Percentiles rank a stretch among this genome's conserved stretches.
phyloP scores from a whole-genome alignment of 2,888 invertebrate genomes.

The Drosophila rellima region DNA sequence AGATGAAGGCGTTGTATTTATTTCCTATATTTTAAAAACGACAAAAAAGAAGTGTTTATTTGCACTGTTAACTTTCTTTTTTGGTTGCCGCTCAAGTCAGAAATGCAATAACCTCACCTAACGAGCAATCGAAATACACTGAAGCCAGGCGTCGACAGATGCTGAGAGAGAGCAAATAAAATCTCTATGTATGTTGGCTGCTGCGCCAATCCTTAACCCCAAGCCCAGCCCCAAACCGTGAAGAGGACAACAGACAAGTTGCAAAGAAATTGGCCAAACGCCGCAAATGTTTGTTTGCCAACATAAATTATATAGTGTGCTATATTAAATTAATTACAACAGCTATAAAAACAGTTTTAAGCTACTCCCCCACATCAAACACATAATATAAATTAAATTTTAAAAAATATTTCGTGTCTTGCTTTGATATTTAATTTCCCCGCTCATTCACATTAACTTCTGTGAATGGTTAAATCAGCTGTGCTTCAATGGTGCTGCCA shows the following conservation, averaged over 20 bases:
- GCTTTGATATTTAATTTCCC: background rate
- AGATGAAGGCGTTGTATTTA: slow-evolving; percentile 44
- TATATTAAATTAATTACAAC: background rate
- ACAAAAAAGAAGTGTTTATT: slow-evolving; percentile 54
- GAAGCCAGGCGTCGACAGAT: slow-evolving; percentile 59
- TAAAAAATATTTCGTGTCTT: background rate
- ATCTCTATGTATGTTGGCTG: slow-evolving; percentile 40
- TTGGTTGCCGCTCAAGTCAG: slow-evolving; percentile 47
- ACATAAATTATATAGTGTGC: background rate
- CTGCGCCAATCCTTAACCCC: slow-evolving; percentile 40
- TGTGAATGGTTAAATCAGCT: too few species aligned
- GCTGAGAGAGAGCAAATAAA: slow-evolving; percentile 50
- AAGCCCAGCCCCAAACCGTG: slow-evolving; percentile 13
- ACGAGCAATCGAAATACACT: slow-evolving; percentile 71
- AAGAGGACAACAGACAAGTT: slow-evolving; percentile 52
- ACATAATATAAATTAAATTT: background rate
- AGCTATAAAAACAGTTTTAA: background rate
- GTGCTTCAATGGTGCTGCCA: too few species aligned
- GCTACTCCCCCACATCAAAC: background rate
- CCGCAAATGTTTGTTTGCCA: background rate
- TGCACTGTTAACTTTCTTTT: slow-evolving; percentile 36
- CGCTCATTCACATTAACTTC: background rate
- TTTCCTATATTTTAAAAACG: slow-evolving; percentile 39
- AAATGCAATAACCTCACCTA: slow-evolving; percentile 69
- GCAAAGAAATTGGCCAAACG: slow-evolving; percentile 21